phyloP scores from a whole-genome alignment of 2,797 vertebrate genomes.

The Ptychadena robeensis region DNA sequence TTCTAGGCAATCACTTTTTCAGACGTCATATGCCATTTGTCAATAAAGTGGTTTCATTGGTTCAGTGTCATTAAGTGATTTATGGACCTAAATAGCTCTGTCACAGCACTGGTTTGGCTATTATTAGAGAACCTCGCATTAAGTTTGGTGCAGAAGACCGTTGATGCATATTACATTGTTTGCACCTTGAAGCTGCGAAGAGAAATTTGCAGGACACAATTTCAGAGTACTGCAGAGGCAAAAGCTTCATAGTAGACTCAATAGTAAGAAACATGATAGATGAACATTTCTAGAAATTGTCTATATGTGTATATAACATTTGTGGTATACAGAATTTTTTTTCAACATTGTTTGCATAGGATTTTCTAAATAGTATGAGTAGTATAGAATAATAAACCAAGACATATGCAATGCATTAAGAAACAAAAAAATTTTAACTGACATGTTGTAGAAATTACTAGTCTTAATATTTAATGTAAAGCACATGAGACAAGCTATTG shows the following conservation, averaged over 20 bases:
- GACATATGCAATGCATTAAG: too few species aligned
- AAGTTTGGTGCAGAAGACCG: constrained; percentile 4
- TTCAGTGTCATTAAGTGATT: constrained; percentile 48
- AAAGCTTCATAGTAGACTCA: not conserved
- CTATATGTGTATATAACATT: not conserved
- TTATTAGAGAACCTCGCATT: constrained; percentile 42
- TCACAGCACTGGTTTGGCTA: constrained; percentile 32
- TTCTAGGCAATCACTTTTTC: constrained; percentile 31
- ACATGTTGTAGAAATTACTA: not conserved
- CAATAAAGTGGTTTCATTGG: constrained; percentile 53
- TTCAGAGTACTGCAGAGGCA: not conserved
- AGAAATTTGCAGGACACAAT: not conserved
- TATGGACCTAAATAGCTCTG: constrained; percentile 44
- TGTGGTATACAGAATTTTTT: not conserved
- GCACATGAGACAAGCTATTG: too few species aligned
- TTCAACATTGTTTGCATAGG: not conserved
- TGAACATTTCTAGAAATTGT: not conserved
- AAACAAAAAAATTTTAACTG: not conserved
- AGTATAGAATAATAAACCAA: not conserved
- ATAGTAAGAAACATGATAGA: not conserved
- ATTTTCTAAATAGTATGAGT: not conserved
- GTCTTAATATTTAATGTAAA: too few species aligned
- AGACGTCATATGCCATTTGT: constrained; percentile 53
- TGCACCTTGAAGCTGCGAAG: constrained; percentile 11
- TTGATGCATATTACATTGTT: constrained; percentile 18